Base-by-base conservation (phyloP, 2,888 invertebrate species). In the Galeruca laticollis region DNA sequence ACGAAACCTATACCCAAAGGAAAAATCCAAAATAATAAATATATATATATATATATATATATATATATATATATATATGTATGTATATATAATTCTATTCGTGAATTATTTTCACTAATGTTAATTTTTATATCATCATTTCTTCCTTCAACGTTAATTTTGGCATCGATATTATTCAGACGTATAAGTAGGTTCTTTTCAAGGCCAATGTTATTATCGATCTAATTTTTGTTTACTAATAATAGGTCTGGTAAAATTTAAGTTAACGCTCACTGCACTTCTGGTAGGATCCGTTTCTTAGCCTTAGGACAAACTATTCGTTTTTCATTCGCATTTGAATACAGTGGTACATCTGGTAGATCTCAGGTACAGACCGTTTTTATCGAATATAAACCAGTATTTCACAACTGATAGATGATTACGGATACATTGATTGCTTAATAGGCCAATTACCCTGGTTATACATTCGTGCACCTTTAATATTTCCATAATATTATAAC, bases 281-380 rank as follows among this genome's bases (percentile, higher is more conserved):
- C 59, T 66, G 59, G 66, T 66, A 66, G 66, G 66, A 49, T 59
- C 66, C 59, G 59, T 66, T 70, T 67, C 59, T n/a, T 63, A 60
- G 71, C 71, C 71, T 56, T 60, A 37, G 64, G 71, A 63, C 10
- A 40, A 69, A 59, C 43, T 51, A 60, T 66, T 54, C 60, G 60
- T 61, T 71, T 66, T 52, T 68, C 62, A 71, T 68, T 68, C 54
- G 49, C 60, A 71, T 71, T 67, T 63, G 71, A 63, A 71, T 68
- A 66, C 31, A 13, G 57, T 65, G 35, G 57, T 65, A 66, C 66
- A 66, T 66, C 66, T 66, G 66, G 57, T 57, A 33, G 57, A 64
- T 64, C 64, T 64, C 63, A 56, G 63, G 57, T 59, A 59, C 13
- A 49, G 64, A 33, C 65, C 35, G 33, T 57, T 56, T 57, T 57